Percentiles rank a stretch among this genome's conserved stretches.
phyloP scores from a whole-genome alignment of 2,113 vertebrate species.

The Corythornis vintsioides region DNA sequence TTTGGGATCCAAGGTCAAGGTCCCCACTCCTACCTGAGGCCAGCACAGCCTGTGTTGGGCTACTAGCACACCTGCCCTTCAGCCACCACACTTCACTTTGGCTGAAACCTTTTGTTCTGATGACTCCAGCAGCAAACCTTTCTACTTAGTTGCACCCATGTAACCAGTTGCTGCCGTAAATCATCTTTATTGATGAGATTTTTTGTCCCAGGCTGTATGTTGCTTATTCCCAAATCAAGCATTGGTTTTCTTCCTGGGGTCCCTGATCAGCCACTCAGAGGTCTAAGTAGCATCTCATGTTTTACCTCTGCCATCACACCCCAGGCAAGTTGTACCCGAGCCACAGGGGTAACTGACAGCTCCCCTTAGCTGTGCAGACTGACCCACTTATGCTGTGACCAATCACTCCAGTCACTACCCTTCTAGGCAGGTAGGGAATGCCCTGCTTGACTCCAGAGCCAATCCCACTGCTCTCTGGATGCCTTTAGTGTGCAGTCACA shows the following conservation, averaged over 20 bases:
- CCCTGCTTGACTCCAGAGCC: not conserved
- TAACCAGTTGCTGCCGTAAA: not conserved
- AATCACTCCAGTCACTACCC: not conserved
- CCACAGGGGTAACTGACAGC: not conserved
- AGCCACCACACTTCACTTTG: not conserved
- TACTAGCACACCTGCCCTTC: not conserved
- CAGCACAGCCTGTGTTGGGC: not conserved
- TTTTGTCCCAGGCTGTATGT: not conserved
- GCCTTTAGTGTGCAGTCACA: not conserved
- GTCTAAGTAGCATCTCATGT: accelerated
- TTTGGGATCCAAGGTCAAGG: not conserved
- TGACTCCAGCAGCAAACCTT: not conserved
- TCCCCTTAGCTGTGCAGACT: not conserved
- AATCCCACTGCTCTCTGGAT: not conserved
- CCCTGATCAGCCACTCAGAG: not conserved
- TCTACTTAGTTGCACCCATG: not conserved
- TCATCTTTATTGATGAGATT: not conserved
- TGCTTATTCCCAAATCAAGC: not conserved
- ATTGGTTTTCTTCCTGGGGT: not conserved
- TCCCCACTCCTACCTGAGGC: not conserved
- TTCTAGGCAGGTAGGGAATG: not conserved
- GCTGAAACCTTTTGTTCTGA: too few species aligned
- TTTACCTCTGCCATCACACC: not conserved
- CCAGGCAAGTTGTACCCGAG: not conserved
- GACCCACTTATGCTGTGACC: not conserved